A percentile compares a stretch with the other conserved stretches of the same genome.
Evolutionary conservation across 1,140 invertebrate genomes (phyloP).

Genomic region (Hormaphis cornu): DNA sequence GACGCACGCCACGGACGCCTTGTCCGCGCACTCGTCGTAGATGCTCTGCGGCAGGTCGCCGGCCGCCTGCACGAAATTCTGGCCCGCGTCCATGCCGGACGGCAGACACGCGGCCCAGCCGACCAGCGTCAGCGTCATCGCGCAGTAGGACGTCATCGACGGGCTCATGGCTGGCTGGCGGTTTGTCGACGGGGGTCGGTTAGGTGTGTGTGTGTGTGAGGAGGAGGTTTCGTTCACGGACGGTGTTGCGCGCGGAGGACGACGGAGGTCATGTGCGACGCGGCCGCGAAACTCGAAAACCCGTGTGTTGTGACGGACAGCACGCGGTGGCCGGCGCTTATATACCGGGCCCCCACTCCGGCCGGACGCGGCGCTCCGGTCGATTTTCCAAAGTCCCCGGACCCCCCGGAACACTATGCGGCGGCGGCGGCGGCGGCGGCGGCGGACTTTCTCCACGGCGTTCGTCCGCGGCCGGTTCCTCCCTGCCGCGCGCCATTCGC

Average conservation of each 20-base stretch:
- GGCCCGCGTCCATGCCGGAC: conserved; percentile 20
- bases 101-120: neutral
- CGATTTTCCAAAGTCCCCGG: conserved; percentile 9
- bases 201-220: too few relatives aligned
- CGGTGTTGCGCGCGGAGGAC: neutral
- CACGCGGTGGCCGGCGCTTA: neutral
- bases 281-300: conserved; percentile 28
- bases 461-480: conserved; percentile 6
- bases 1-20: conserved; percentile 68
- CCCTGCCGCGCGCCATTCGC: neutral
- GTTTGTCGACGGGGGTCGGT: neutral
- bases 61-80: conserved; percentile 51
- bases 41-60: conserved; percentile 66
- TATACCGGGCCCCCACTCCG: conserved; percentile 29
- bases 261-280: neutral
- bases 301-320: conserved; percentile 3
- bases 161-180: neutral
- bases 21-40: conserved; percentile 64
- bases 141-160: conserved; percentile 4
- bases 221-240: too few relatives aligned
- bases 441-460: conserved; percentile 28
- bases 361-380: neutral
- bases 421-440: too few relatives aligned
- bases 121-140: neutral
- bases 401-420: conserved; percentile 31